phyloP scores from a whole-genome alignment of 2,113 vertebrate genomes.

The Lanius collurio region DNA sequence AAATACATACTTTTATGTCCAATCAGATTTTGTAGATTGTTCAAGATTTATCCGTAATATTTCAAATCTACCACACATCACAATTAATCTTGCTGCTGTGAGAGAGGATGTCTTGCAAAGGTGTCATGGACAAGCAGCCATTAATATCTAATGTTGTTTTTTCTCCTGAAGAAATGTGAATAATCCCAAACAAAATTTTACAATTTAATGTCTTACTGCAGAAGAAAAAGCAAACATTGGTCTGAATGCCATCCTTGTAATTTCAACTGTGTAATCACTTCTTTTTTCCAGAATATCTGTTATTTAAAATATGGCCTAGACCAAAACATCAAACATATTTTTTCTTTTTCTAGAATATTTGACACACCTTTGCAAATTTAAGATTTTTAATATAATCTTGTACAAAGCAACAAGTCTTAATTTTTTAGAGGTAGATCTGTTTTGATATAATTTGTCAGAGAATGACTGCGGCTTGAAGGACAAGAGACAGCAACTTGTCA shows the following conservation, averaged over 20 bases:
- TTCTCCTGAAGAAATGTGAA: background rate
- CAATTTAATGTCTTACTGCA: background rate
- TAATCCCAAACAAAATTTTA: background rate
- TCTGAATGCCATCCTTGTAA: background rate
- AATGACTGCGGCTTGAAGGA: background rate
- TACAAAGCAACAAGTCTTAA: conserved; percentile 1
- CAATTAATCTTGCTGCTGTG: background rate
- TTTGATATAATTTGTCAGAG: background rate
- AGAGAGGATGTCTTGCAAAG: background rate
- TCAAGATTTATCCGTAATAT: background rate
- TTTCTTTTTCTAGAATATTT: background rate
- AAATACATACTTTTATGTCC: background rate
- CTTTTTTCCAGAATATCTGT: background rate
- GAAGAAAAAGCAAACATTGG: background rate
- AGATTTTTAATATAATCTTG: background rate
- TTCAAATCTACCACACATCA: background rate
- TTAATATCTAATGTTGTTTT: background rate
- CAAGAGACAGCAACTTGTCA: conserved; percentile 1
- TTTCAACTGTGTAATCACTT: background rate
- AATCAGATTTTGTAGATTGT: background rate
- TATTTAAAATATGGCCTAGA: background rate
- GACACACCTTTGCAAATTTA: background rate
- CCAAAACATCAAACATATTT: background rate
- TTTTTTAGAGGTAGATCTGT: background rate
- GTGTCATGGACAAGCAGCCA: background rate